Evolutionary conservation across 2,797 vertebrate genomes (phyloP), one percentile per base, ranked within the genome.

Genomic region (Tiaroga cobitis): DNA sequence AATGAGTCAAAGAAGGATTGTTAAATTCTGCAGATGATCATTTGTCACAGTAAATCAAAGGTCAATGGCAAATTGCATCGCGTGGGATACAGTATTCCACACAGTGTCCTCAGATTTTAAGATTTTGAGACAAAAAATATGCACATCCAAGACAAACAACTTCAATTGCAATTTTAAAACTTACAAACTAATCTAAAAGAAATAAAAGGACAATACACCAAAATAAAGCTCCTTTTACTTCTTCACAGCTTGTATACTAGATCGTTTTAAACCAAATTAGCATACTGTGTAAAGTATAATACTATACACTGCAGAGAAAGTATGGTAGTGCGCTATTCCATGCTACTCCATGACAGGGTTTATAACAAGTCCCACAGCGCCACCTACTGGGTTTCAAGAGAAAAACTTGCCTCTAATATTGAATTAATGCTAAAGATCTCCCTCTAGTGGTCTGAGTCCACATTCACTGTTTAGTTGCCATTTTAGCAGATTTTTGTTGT

Each of bases 371-470:
- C 24, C 41, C 41, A 80, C 56, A 80, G 83, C 19, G 68, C 21
- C 29, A 73, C 18, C 83, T 65, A 37, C 19, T 80, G 83, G n/a
- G 19, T 5, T 32, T 67, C 8, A 4, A 61, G 11, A 34, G n/a
- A n/a, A 8, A 54, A 29, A 24, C 13, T 0, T 11, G n/a, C 37
- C 9, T 18, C 3, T 1, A 8, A 5, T 43, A 24, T 37, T 65
- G 21, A 21, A 83, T 21, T 37, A 73, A 67, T 63, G 63, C 7
- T 82, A 54, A 85, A 82, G 63, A 5, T n/a, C 75, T 46, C 75
- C 63, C 74, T 85, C 88, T 87, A 67, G 68, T 73, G 88, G 68
- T 18, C 6, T n/a, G 6, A 24, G n/a, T 41, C 21, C 7, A n/a
- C 54, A 70, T 15, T 3, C 19, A 59, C 43, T 56, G n/a, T 39